Conservation (phyloP, 2,113 vertebrate species). For the cattle (Bos taurus) region ARS-UCD2.0 NC_037329.1:135642501-135643000, state of each 20-base stretch:
- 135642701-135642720: background rate
- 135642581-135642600: background rate
- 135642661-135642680: background rate
- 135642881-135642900: background rate
- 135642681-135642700: background rate
- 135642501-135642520: background rate
- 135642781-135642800: background rate
- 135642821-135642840: background rate
- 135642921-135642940: background rate
- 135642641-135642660: background rate
- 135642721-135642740: background rate
- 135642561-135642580: too few relatives aligned
- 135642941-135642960: background rate
- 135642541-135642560: background rate
- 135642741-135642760: background rate
- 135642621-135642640: background rate
- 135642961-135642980: rapidly evolving
- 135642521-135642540: background rate
- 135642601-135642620: background rate
- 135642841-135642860: background rate
- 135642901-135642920: background rate
- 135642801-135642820: background rate
- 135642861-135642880: background rate
- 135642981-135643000: background rate
- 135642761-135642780: background rate